These are phyloP conservation scores for Elachura formosa DNA, from an alignment of 2,113 vertebrate genomes.

Conservation along the genomic window DNA sequence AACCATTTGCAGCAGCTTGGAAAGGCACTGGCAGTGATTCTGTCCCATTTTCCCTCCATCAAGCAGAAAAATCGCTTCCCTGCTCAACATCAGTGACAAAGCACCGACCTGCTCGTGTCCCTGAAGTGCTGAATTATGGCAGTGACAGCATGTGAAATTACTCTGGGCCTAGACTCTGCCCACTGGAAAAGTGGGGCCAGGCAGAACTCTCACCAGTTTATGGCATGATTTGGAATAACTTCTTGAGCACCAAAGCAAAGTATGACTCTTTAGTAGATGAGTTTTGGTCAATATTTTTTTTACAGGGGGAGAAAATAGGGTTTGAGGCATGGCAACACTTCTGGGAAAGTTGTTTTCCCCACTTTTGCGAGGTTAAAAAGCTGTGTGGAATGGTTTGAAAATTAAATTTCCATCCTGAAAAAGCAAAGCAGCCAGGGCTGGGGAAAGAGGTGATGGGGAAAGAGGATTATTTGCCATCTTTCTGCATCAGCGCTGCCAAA, in stretches of 20 bases:
- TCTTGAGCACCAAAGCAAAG: not conserved
- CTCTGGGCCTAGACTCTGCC: not conserved
- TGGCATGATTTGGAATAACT: not conserved
- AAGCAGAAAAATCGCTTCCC: not conserved
- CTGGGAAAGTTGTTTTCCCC: not conserved
- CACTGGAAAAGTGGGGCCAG: not conserved
- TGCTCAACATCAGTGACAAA: not conserved
- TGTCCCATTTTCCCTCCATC: not conserved
- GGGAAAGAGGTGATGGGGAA: not conserved
- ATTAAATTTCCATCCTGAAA: not conserved
- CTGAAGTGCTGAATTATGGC: not conserved
- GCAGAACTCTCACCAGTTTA: not conserved
- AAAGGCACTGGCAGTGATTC: not conserved
- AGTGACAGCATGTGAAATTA: not conserved
- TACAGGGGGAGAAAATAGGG: too few relatives aligned
- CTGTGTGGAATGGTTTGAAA: not conserved
- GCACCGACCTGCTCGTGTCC: not conserved
- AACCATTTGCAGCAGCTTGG: not conserved
- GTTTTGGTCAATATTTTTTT: too few relatives aligned
- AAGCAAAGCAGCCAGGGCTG: not conserved
- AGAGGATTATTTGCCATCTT: slow-evolving; percentile 47
- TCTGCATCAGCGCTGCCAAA: not conserved
- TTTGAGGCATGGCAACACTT: not conserved
- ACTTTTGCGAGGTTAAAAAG: not conserved
- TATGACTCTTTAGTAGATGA: not conserved